A percentile compares a stretch with the other conserved stretches of the same genome.
phyloP scores from a whole-genome alignment of 2,113 vertebrate species.

The Antechinus flavipes region DNA sequence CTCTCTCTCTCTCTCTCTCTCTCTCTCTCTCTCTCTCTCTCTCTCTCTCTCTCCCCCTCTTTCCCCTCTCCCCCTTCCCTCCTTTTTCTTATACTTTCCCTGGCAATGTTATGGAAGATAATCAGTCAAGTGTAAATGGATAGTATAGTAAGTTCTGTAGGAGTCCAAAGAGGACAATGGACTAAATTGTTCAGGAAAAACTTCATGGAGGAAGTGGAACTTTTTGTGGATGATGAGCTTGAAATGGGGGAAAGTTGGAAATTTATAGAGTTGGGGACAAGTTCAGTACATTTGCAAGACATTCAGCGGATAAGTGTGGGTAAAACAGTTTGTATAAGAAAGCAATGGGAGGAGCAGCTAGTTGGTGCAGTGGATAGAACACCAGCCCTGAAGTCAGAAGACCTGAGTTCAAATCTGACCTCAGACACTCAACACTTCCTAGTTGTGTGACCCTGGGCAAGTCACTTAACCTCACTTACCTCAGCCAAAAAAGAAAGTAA shows the following conservation, averaged over 20 bases:
- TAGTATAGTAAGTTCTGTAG: neutral
- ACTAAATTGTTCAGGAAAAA: neutral
- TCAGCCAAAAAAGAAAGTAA: neutral
- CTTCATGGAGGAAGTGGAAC: neutral
- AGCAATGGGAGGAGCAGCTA: neutral
- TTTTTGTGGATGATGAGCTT: slow-evolving; percentile 15
- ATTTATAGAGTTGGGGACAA: neutral
- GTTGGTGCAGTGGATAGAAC: no score
- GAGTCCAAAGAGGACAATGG: neutral
- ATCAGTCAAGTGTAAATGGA: neutral
- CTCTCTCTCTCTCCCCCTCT: no score
- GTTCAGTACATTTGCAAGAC: neutral
- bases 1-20: no score
- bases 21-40: no score
- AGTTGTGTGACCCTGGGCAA: no score
- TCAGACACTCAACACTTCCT: no score
- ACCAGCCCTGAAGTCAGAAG: no score
- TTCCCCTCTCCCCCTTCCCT: no score
- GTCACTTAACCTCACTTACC: no score
- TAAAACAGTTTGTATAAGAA: neutral
- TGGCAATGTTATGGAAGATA: neutral
- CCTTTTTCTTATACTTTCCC: neutral
- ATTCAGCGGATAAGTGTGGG: neutral
- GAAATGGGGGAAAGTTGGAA: neutral
- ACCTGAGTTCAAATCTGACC: no score